A percentile compares a stretch with the other conserved stretches of the same genome.
phyloP scores from a whole-genome alignment of 1,140 invertebrate genomes.

The Drosophila pruinosa region DNA sequence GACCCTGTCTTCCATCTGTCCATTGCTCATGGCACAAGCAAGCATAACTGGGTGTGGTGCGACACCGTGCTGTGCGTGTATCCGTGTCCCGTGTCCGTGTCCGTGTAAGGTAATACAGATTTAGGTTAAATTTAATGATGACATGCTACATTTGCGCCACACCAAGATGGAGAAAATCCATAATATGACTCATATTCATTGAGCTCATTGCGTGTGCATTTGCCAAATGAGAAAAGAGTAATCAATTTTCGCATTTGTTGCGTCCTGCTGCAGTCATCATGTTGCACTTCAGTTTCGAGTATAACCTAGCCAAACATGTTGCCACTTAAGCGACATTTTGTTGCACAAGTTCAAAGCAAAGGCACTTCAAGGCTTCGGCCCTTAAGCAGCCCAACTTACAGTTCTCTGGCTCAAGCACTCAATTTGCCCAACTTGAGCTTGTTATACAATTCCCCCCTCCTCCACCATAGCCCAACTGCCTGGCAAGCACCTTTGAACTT shows the following conservation, averaged over 20 bases:
- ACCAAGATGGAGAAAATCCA: constrained; percentile 66
- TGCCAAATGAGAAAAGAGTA: constrained; percentile 2
- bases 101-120: constrained; percentile 67
- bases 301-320: constrained; percentile 32
- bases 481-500: constrained; percentile 71
- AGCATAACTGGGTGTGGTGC: constrained; percentile 65
- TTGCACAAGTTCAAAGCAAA: constrained; percentile 66
- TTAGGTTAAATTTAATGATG: constrained; percentile 79
- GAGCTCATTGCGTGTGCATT: no score
- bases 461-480: no score
- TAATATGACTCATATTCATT: constrained; percentile 67
- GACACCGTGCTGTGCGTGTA: constrained; percentile 49
- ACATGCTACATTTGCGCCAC: constrained; percentile 68
- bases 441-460: constrained; percentile 79
- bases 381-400: constrained; percentile 3
- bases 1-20: not conserved
- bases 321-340: constrained; percentile 40
- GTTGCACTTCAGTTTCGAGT: constrained; percentile 43
- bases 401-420: constrained; percentile 53
- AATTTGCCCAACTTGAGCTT: constrained; percentile 58
- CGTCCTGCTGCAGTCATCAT: constrained; percentile 6
- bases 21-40: no score
- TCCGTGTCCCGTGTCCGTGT: constrained; percentile 18
- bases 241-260: constrained; percentile 39
- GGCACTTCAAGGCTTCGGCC: constrained; percentile 56